phyloP scores from a whole-genome alignment of 2,113 vertebrate species.

The Rhinogobius similis region DNA sequence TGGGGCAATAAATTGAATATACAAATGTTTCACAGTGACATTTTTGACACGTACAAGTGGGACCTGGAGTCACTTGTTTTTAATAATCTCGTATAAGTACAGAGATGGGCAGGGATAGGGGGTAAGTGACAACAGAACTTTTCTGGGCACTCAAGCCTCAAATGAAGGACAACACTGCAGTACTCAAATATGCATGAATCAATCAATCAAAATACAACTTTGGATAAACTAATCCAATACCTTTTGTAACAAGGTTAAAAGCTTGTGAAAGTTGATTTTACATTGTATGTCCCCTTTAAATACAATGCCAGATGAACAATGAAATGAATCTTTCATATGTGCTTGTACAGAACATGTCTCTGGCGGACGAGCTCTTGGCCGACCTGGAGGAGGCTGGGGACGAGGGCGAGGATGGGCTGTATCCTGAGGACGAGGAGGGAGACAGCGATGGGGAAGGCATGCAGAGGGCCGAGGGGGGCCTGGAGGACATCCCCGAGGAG shows the following conservation, averaged over 20 bases:
- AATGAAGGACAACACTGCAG: not conserved
- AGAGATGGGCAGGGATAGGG: not conserved
- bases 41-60: too few species aligned
- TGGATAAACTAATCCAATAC: too few species aligned
- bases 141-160: not conserved
- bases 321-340: not conserved
- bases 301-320: not conserved
- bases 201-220: too few species aligned
- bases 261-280: not conserved
- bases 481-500: slow-evolving; percentile 90
- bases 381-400: slow-evolving; percentile 90
- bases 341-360: slow-evolving; percentile 82
- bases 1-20: too few species aligned
- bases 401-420: slow-evolving; percentile 85
- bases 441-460: slow-evolving; percentile 82
- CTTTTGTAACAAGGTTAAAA: too few species aligned
- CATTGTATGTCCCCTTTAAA: not conserved
- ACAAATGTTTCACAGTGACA: too few species aligned
- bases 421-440: slow-evolving; percentile 83
- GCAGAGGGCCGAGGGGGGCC: slow-evolving; percentile 62
- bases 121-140: too few species aligned
- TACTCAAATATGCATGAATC: not conserved
- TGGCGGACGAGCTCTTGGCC: slow-evolving; percentile 90
- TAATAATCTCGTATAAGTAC: too few species aligned
- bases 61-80: too few species aligned